phyloP scores from a whole-genome alignment of 2,888 invertebrate species.

The Drosophila leonis region DNA sequence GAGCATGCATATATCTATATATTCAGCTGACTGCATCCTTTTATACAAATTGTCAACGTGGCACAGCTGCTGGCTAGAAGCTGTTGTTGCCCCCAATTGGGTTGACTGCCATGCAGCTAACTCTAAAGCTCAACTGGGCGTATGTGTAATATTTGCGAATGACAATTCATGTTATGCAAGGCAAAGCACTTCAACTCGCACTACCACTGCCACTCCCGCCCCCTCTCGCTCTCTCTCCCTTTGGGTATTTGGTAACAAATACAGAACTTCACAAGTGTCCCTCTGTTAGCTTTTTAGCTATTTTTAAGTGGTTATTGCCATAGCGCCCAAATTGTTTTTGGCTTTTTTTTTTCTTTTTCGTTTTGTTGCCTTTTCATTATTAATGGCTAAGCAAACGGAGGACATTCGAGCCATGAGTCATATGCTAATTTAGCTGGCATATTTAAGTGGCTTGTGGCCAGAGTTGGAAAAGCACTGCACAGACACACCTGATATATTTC shows the following conservation, averaged over 20 bases:
- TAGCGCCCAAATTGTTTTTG: constrained; percentile 42
- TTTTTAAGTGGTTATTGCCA: constrained; percentile 68
- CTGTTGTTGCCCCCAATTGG: constrained; percentile 11
- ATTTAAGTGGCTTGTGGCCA: constrained; percentile 15
- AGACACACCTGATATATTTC: constrained; percentile 61
- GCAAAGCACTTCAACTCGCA: constrained; percentile 1
- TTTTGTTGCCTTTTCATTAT: constrained; percentile 59
- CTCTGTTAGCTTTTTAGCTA: constrained; percentile 44
- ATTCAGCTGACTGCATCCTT: constrained; percentile 68
- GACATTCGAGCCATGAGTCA: constrained; percentile 59
- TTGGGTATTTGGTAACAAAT: constrained; percentile 60
- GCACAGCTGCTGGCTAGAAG: constrained; percentile 11
- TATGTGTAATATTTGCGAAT: constrained; percentile 77
- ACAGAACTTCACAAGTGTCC: constrained; percentile 23
- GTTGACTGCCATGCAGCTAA: constrained; percentile 42
- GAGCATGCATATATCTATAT: background rate
- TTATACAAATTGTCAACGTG: constrained; percentile 75
- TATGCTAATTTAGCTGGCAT: constrained; percentile 67
- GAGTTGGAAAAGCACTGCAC: constrained; percentile 22
- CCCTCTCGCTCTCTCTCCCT: background rate
- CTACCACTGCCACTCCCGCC: background rate
- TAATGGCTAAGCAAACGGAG: constrained; percentile 68
- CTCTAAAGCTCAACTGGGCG: constrained; percentile 74
- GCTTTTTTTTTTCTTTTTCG: background rate
- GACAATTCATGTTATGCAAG: constrained; percentile 64